phyloP scores from a whole-genome alignment of 1,140 invertebrate species.

The Ceratina japonica region DNA sequence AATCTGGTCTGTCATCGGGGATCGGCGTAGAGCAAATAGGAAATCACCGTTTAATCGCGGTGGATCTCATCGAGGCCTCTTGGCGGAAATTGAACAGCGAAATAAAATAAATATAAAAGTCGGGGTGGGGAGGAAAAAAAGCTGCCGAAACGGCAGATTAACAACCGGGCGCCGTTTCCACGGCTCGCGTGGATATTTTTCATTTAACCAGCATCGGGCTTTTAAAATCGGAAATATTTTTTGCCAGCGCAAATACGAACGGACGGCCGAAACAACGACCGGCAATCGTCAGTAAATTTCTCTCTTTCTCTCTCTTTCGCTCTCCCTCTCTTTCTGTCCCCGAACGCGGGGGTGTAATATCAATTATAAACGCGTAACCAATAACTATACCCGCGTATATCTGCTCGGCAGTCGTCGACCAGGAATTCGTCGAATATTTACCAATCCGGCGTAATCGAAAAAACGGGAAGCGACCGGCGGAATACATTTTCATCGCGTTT shows the following conservation, averaged over 20 bases:
- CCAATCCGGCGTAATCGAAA: slow-evolving; percentile 59
- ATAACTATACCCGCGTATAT: slow-evolving; percentile 56
- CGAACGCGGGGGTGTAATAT: slow-evolving; percentile 56
- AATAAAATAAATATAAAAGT: slow-evolving; percentile 8
- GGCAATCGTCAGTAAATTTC: slow-evolving; percentile 62
- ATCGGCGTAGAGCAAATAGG: not conserved
- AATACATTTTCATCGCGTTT: slow-evolving; percentile 59
- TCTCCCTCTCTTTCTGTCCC: too few relatives aligned
- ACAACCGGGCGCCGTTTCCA: slow-evolving; percentile 31
- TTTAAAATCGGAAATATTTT: slow-evolving; percentile 53
- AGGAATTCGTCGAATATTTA: slow-evolving; percentile 60
- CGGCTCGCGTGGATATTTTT: slow-evolving; percentile 38
- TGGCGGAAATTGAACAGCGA: not conserved
- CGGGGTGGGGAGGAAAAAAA: not conserved
- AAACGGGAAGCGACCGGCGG: slow-evolving; percentile 43
- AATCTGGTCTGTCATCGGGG: too few relatives aligned
- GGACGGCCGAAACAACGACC: slow-evolving; percentile 48
- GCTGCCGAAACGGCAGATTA: slow-evolving; percentile 39
- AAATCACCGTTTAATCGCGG: not conserved
- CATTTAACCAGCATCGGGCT: slow-evolving; percentile 48
- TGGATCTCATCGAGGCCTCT: not conserved
- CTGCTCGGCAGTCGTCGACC: slow-evolving; percentile 19
- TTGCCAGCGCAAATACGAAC: slow-evolving; percentile 44
- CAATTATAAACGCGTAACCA: slow-evolving; percentile 62
- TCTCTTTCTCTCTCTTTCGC: slow-evolving; percentile 1